Base-by-base conservation (phyloP, 2,888 invertebrate genomes). In the Empis stercorea region DNA sequence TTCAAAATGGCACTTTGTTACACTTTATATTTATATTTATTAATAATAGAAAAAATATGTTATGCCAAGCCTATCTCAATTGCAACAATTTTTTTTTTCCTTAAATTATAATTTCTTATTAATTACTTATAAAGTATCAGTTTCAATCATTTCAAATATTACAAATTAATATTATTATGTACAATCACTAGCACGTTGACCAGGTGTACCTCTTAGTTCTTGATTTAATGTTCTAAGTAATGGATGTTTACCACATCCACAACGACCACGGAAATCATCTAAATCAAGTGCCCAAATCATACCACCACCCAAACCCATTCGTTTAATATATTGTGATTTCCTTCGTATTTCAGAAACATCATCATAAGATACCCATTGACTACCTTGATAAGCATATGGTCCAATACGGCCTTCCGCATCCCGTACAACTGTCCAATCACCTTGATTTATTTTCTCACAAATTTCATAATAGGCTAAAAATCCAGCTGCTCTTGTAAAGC, bases 311-410 rank as follows among this genome's bases (percentile, higher is more conserved):
- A 82, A 68, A 0, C 76, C 74, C 30, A 77, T 62, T 10, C 70
- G 67, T 49, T 76, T 74, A 0, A 79, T 71, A 51, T 78, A 73
- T 43, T 76, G 72, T 1, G 80, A 73, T 56, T 81, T 80, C 45
- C 76, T 68, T 46, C 75, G 72, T 39, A 81, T 75, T 48, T 83
- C 82, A 4, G 68, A 66, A 1, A 78, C 75, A 53, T 83, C 81
- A 58, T 87, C 79, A 61, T 84, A 87, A 0, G 85, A 81, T 1
- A 84, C 81, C 87, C 87, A 88, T 61, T 87, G 87, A 48, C 76
- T 76, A 1, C 77, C 80, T 36, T 71, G 73, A 50, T 79, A 76
- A 1, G 84, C 81, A 61, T 79, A 87, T 1, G 87, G 85, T 1
- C 87, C 87, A 55, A 81, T 78, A 14, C 75, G 65, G 2, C 76